Conservation (phyloP, 2,113 vertebrate genomes). For the Oxyruncus cristatus region DNA sequence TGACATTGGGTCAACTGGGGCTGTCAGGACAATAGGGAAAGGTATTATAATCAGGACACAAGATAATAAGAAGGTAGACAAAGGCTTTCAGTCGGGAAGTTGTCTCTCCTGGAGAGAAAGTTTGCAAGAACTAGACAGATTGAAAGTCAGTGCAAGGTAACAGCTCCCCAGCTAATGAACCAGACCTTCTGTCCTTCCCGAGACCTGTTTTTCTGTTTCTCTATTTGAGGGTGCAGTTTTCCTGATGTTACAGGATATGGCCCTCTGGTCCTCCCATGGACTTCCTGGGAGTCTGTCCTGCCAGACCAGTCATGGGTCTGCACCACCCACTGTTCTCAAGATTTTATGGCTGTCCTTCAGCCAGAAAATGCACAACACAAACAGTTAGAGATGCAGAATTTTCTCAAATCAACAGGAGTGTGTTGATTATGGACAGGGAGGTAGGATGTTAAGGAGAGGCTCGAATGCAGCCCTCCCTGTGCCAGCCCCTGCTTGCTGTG, state of each 20-base stretch:
- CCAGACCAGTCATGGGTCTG: background rate
- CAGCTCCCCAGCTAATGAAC: background rate
- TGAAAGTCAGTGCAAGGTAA: background rate
- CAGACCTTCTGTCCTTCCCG: background rate
- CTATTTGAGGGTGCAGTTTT: background rate
- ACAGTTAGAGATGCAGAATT: background rate
- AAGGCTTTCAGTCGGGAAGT: background rate
- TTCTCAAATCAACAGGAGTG: background rate
- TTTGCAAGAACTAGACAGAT: background rate
- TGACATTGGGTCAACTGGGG: background rate
- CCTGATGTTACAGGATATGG: background rate
- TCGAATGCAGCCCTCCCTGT: background rate
- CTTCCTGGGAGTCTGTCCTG: background rate
- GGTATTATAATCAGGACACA: background rate
- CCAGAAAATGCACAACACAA: background rate
- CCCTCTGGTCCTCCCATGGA: background rate
- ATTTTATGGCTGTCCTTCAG: background rate
- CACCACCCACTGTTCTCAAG: background rate
- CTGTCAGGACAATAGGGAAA: background rate
- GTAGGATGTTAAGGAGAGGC: background rate
- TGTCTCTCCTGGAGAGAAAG: background rate
- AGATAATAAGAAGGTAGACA: background rate
- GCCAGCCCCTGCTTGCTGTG: background rate
- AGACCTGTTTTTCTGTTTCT: background rate
- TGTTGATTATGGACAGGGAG: background rate